A percentile compares a stretch with the other conserved stretches of the same genome.
Conservation (phyloP, 2,797 vertebrate genomes). For the Anas georgica region DNA sequence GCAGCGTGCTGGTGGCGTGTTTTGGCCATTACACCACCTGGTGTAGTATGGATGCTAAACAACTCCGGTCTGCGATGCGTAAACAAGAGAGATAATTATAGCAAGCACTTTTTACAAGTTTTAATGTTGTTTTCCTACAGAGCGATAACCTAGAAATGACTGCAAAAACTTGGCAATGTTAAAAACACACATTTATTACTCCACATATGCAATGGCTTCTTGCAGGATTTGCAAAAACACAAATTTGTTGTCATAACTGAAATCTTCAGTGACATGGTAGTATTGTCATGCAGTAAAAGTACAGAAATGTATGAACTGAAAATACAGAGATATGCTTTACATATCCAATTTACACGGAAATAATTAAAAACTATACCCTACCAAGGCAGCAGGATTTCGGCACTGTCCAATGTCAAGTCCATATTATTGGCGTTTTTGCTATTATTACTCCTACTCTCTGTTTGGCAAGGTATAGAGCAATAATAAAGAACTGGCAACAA, state of each 20-base stretch:
- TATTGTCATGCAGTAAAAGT: slow-evolving; percentile 65
- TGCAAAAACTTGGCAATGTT: background rate
- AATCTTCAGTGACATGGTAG: background rate
- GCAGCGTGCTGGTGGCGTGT: background rate
- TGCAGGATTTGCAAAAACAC: slow-evolving; percentile 31
- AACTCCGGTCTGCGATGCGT: background rate
- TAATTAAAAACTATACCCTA: background rate
- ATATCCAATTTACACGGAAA: slow-evolving; percentile 4
- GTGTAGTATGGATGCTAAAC: fast-evolving
- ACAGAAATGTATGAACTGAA: slow-evolving; percentile 52
- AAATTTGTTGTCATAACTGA: background rate
- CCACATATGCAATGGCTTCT: background rate
- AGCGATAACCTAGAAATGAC: background rate
- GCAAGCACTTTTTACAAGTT: fast-evolving
- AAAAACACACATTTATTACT: slow-evolving; percentile 70
- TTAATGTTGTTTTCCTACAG: fast-evolving
- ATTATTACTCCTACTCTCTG: background rate
- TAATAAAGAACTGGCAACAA: slow-evolving; percentile 9
- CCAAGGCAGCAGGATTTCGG: slow-evolving; percentile 21
- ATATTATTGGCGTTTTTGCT: background rate
- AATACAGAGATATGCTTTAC: slow-evolving; percentile 40
- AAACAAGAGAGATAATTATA: background rate
- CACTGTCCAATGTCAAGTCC: background rate
- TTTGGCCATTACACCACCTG: background rate
- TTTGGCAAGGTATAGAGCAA: background rate